Percentiles rank a stretch among this genome's conserved stretches.
Conservation (phyloP, 2,888 invertebrate species). For the Ellobium chinense region DNA sequence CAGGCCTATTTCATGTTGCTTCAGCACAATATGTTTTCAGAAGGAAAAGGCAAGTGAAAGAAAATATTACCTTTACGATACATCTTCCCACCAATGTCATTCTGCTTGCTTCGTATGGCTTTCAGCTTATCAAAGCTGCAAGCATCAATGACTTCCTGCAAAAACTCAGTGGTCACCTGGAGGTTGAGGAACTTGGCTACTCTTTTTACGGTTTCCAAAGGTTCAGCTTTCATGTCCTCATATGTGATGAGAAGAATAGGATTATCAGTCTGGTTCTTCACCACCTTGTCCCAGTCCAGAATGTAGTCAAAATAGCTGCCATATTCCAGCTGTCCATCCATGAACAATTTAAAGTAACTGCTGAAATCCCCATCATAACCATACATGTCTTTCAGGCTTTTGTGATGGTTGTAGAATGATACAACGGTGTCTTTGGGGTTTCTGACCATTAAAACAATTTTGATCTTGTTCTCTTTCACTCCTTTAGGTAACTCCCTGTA, state of each 20-base stretch:
- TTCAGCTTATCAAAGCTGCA: conserved; percentile 26
- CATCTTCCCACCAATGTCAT: not conserved
- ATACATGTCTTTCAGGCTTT: not conserved
- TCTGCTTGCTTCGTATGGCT: not conserved
- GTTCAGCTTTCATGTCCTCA: conserved; percentile 13
- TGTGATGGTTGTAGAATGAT: conserved; percentile 41
- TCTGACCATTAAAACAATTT: conserved; percentile 26
- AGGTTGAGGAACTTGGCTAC: conserved; percentile 23
- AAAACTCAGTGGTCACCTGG: not conserved
- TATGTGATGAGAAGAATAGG: conserved; percentile 16
- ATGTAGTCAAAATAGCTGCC: conserved; percentile 36
- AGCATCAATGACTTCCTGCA: not conserved
- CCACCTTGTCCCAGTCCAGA: conserved; percentile 28
- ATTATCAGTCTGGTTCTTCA: not conserved
- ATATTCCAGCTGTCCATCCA: conserved; percentile 29
- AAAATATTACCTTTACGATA: conserved; percentile 28
- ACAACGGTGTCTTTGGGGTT: conserved; percentile 42
- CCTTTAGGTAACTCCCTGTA: conserved; percentile 35
- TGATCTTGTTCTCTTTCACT: conserved; percentile 8
- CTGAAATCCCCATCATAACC: conserved; percentile 26
- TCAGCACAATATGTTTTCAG: not conserved
- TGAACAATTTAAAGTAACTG: conserved; percentile 31
- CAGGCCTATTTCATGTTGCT: not conserved
- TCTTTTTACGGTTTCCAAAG: not conserved
- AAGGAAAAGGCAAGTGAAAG: not conserved